Base-by-base conservation (phyloP, 92 coral and sea anemone genomes). In the Porites divaricata region DNA sequence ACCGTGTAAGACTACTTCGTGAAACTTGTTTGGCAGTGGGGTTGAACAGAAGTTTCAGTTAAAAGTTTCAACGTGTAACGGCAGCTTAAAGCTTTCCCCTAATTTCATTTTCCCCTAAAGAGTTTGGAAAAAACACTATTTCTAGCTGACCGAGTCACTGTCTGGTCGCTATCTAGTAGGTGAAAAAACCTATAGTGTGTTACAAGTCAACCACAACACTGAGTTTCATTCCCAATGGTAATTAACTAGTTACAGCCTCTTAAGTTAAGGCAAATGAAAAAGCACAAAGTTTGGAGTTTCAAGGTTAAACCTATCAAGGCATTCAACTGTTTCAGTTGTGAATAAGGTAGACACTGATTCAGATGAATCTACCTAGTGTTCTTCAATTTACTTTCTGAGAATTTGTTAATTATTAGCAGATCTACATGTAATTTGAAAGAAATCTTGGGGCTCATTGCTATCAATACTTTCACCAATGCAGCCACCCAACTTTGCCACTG, bases 101-200 rank as follows among this genome's bases (percentile, higher is more conserved):
- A 68, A 68, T 68, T 68, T 68, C 73, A 68, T 68, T 68, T 68
- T 68, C 50, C 73, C 53, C 73, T 68, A 68, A 63, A 63, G 67
- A 63, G 67, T 63, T 63, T 63, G 67, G 67, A 20, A 63, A 63
- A 63, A 63, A 19, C 67, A 63, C 67, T 10, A 63, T 63, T 63
- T 63, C 67, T 63, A 63, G 8, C 67, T n/a, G 67, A 19, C 67
- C 67, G 67, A 63, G 67, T 63, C 67, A 63, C 25, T 63, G 67
- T 63, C 26, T 63, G 67, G 67, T 63, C 67, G 1, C 67, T 63
- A 63, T 63, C 67, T 63, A 63, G 25, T 20, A 63, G 22, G 19
- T 63, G 16, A 63, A 63, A 63, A 63, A 63, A 63, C 15, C 67
- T 15, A 63, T 19, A 63, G 67, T 63, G 67, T 63, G 67, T 63